Conservation (phyloP, 2,113 vertebrate genomes). For the Gadus macrocephalus region DNA sequence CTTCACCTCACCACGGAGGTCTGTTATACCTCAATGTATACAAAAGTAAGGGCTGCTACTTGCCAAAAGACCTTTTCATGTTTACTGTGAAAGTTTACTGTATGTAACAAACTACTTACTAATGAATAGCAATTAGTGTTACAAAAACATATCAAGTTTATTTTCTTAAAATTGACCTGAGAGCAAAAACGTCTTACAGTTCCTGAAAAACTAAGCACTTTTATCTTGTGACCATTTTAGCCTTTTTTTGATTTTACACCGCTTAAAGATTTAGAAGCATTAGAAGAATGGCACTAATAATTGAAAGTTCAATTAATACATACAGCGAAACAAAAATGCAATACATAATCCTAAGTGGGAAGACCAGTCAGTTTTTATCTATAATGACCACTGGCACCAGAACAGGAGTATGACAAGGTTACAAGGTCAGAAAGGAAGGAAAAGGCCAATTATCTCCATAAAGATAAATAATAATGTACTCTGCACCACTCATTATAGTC, state of each 20-base stretch:
- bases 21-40: too few species aligned
- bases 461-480: too few species aligned
- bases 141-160: constrained; percentile 59
- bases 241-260: constrained; percentile 11
- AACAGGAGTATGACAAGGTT: constrained; percentile 22
- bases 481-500: too few species aligned
- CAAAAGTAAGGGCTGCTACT: too few species aligned
- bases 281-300: background rate
- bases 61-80: too few species aligned
- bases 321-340: constrained; percentile 77
- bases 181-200: constrained; percentile 31
- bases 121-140: constrained; percentile 66
- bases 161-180: constrained; percentile 38
- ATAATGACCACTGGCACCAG: constrained; percentile 30
- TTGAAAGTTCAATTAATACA: constrained; percentile 71
- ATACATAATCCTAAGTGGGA: constrained; percentile 60
- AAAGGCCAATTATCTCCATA: too few species aligned
- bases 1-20: too few species aligned
- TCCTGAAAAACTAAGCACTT: constrained; percentile 48
- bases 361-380: constrained; percentile 43
- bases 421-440: constrained; percentile 6
- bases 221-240: constrained; percentile 37
- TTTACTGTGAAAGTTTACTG: too few species aligned
- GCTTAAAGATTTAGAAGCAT: constrained; percentile 35
- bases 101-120: constrained; percentile 27